phyloP scores from a whole-genome alignment of 2,888 invertebrate genomes.

The Acanthopleura granulata region DNA sequence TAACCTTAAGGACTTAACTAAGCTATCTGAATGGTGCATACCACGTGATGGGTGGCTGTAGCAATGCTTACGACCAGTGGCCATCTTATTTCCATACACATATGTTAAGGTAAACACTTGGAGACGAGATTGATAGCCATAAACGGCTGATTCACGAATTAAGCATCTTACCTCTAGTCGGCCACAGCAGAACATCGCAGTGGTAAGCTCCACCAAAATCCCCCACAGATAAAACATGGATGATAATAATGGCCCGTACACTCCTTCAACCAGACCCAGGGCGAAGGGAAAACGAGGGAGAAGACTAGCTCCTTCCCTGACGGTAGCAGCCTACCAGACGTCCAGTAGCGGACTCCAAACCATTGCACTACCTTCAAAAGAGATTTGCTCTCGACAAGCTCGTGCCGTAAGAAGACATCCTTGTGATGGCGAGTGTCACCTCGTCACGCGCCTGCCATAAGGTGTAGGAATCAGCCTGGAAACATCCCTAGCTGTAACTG shows the following conservation, averaged over 20 bases:
- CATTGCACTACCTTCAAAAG: background rate
- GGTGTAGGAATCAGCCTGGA: background rate
- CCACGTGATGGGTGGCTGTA: too few relatives aligned
- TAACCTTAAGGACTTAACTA: background rate
- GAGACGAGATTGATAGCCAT: too few relatives aligned
- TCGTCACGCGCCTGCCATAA: background rate
- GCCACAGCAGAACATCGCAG: slow-evolving; percentile 39
- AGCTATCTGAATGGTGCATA: too few relatives aligned
- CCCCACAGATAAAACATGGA: slow-evolving; percentile 10
- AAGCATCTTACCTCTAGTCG: slow-evolving; percentile 30
- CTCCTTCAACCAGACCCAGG: background rate
- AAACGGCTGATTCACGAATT: too few relatives aligned
- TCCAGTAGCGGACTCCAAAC: background rate
- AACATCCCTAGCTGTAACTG: background rate
- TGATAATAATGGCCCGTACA: background rate
- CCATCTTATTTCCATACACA: too few relatives aligned
- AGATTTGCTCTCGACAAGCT: background rate
- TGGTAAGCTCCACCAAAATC: slow-evolving; percentile 17
- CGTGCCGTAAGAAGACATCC: too few relatives aligned
- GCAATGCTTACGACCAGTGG: too few relatives aligned
- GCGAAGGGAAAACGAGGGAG: background rate
- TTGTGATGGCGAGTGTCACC: background rate
- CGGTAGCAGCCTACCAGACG: background rate
- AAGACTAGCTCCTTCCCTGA: background rate
- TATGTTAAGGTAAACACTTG: too few relatives aligned